These are phyloP conservation scores for Pseudococcus jackbeardsleyi DNA, from an alignment of 2,888 invertebrate species.

Conservation along the genomic window DNA sequence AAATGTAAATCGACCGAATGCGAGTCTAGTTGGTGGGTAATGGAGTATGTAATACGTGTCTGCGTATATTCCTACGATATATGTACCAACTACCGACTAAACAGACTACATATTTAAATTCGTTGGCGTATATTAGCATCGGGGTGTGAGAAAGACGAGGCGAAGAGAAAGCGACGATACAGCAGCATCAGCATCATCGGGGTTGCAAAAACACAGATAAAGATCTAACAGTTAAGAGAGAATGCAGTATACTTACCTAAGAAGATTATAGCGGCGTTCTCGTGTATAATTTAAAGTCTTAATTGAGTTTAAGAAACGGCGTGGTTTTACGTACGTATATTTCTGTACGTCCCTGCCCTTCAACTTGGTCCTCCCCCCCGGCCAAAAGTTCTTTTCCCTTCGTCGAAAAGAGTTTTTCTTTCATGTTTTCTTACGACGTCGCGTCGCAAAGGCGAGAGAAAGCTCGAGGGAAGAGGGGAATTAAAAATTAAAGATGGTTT, in stretches of 20 bases:
- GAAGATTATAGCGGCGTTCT: slow-evolving; percentile 22
- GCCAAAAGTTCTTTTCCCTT: neutral
- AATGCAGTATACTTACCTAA: slow-evolving; percentile 5
- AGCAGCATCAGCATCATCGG: neutral
- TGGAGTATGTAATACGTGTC: neutral
- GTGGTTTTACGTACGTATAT: slow-evolving; percentile 10
- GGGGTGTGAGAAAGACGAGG: neutral
- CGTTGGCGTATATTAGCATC: neutral
- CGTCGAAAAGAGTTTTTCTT: neutral
- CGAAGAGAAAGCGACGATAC: neutral
- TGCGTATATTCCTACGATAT: neutral
- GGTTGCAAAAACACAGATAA: slow-evolving; percentile 45
- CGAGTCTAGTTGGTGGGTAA: neutral
- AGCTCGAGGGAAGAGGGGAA: neutral
- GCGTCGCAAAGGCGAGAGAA: neutral
- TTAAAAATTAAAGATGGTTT: slow-evolving; percentile 42
- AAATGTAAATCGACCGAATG: neutral
- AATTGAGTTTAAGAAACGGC: slow-evolving; percentile 50
- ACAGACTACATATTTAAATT: neutral
- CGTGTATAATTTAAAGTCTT: slow-evolving; percentile 50
- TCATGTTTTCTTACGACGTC: neutral
- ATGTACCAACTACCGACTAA: neutral
- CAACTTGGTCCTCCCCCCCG: neutral
- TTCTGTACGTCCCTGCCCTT: neutral
- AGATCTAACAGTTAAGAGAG: neutral